phyloP scores from a whole-genome alignment of 2,113 vertebrate species.

The Myotis yumanensis region DNA sequence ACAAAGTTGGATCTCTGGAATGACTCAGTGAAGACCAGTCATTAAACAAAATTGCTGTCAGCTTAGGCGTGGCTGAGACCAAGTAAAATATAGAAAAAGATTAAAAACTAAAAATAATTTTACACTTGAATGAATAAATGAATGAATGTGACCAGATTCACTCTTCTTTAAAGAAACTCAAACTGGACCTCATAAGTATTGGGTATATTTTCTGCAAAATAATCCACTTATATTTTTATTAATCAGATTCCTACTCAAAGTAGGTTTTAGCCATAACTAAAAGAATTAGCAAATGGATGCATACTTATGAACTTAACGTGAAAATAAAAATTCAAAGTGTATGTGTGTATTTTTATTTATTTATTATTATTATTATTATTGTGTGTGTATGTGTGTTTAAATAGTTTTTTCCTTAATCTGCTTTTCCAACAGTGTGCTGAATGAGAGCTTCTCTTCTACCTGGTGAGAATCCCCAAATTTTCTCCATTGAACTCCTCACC shows the following conservation, averaged over 20 bases:
- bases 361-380: too few relatives aligned
- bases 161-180: neutral
- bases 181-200: neutral
- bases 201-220: neutral
- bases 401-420: neutral
- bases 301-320: neutral
- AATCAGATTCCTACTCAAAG: too few relatives aligned
- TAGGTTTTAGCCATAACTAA: neutral
- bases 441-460: neutral
- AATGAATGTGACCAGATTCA: neutral
- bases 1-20: neutral
- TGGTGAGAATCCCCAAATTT: neutral
- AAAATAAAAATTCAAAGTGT: neutral
- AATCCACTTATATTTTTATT: neutral
- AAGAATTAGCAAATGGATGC: neutral
- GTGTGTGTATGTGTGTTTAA: neutral
- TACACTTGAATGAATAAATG: neutral
- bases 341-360: too few relatives aligned
- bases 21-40: neutral
- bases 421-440: neutral
- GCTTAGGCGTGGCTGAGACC: neutral
- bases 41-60: neutral
- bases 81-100: neutral
- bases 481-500: fast-evolving
- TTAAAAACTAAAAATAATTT: neutral